Conservation (phyloP, 2,888 invertebrate genomes). For the Unio pictorum region DNA sequence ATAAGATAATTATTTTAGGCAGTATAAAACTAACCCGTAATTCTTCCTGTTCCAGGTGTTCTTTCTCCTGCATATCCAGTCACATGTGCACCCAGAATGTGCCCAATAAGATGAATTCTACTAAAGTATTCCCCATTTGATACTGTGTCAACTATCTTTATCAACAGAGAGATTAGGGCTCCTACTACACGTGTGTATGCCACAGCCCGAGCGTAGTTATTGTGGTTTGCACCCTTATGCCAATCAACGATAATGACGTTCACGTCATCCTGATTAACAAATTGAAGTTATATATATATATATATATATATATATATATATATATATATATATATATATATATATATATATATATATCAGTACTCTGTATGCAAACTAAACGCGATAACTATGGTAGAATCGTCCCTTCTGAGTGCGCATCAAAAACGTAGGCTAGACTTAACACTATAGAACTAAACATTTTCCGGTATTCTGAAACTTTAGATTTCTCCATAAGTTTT, state of each 20-base stretch:
- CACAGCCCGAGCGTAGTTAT: constrained; percentile 63
- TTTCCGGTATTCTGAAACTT: no score
- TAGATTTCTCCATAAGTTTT: no score
- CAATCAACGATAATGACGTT: constrained; percentile 48
- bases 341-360: no score
- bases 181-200: constrained; percentile 68
- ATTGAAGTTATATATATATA: no score
- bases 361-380: no score
- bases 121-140: constrained; percentile 13
- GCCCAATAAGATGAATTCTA: constrained; percentile 86
- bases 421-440: no score
- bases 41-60: constrained; percentile 51
- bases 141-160: constrained; percentile 36
- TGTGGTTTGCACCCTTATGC: constrained; percentile 39
- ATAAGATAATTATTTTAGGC: not conserved
- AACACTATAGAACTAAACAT: no score
- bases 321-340: no score
- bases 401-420: no score
- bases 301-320: no score
- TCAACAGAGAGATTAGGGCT: constrained; percentile 56
- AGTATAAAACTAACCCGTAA: constrained; percentile 48
- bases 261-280: constrained; percentile 28
- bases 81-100: constrained; percentile 89
- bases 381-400: constrained; percentile 62
- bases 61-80: constrained; percentile 88